A percentile compares a stretch with the other conserved stretches of the same genome.
Evolutionary conservation across 1,140 invertebrate species (phyloP).

Genomic region (Sesamia nonagrioides): DNA sequence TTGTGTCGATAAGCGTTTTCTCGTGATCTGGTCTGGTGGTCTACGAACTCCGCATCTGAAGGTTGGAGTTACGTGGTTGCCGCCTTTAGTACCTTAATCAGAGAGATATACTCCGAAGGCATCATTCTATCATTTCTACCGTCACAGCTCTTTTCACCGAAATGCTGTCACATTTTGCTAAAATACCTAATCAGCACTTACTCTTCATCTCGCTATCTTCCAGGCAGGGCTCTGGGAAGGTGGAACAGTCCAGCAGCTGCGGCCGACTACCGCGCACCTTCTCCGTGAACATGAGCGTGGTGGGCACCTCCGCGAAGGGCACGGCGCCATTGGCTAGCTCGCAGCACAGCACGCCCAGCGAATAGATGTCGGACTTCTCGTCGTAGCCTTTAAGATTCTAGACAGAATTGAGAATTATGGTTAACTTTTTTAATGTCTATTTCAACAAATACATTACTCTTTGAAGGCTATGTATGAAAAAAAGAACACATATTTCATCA

Average conservation of each 20-base stretch:
- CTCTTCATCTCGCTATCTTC: conserved; percentile 86
- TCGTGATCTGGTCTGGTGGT: too few species aligned
- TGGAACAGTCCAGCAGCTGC: conserved; percentile 92
- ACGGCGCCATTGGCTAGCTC: conserved; percentile 96
- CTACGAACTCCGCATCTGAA: too few species aligned
- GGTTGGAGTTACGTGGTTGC: too few species aligned
- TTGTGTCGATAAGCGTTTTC: too few species aligned
- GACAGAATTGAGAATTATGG: neutral
- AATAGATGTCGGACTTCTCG: conserved; percentile 96
- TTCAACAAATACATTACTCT: too few species aligned
- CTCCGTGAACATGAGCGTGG: conserved; percentile 96
- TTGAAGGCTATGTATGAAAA: too few species aligned
- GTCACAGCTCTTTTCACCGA: too few species aligned
- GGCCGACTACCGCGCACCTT: conserved; percentile 94
- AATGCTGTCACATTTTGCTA: neutral
- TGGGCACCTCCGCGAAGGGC: conserved; percentile 94
- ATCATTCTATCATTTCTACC: too few species aligned
- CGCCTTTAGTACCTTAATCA: too few species aligned
- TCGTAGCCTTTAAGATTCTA: conserved; percentile 96
- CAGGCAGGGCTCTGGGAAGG: conserved; percentile 88
- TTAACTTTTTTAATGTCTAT: too few species aligned
- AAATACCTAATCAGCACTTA: conserved; percentile 56
- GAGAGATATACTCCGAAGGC: too few species aligned
- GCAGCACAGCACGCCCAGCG: conserved; percentile 95
- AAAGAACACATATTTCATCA: too few species aligned